phyloP scores from a whole-genome alignment of 2,113 vertebrate species.

The Apodemus speciosus region DNA sequence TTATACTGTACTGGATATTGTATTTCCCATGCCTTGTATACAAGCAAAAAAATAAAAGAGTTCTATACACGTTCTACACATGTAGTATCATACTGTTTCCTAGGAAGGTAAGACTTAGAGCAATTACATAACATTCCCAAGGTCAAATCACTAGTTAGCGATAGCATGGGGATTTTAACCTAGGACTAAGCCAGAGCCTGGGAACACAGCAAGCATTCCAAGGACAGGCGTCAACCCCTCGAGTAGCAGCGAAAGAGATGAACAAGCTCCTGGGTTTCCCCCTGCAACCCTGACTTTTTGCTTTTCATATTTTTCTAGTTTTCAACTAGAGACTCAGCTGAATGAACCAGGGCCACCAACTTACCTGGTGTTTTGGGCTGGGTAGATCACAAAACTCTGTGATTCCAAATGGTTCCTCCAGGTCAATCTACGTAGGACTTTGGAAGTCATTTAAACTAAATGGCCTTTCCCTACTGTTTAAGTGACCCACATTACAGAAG shows the following conservation, averaged over 20 bases:
- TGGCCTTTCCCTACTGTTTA: background rate
- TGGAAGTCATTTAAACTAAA: background rate
- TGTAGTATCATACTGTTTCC: background rate
- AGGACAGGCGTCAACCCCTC: background rate
- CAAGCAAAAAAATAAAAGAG: background rate
- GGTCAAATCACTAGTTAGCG: background rate
- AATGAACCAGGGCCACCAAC: background rate
- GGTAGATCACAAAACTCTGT: fast-evolving
- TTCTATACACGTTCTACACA: background rate
- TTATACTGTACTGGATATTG: background rate
- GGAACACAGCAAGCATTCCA: background rate
- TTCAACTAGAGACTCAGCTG: background rate
- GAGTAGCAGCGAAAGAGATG: background rate
- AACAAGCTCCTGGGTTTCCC: background rate
- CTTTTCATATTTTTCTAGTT: background rate
- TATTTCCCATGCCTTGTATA: background rate
- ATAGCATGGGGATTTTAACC: background rate
- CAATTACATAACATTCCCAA: background rate
- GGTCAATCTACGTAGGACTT: background rate
- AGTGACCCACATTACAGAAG: background rate
- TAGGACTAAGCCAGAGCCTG: background rate
- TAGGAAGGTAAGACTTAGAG: background rate
- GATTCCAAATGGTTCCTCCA: background rate
- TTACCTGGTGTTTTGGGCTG: background rate
- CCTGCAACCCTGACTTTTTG: background rate